phyloP scores from a whole-genome alignment of 1,140 invertebrate species.

The Drosophila virilis region DNA sequence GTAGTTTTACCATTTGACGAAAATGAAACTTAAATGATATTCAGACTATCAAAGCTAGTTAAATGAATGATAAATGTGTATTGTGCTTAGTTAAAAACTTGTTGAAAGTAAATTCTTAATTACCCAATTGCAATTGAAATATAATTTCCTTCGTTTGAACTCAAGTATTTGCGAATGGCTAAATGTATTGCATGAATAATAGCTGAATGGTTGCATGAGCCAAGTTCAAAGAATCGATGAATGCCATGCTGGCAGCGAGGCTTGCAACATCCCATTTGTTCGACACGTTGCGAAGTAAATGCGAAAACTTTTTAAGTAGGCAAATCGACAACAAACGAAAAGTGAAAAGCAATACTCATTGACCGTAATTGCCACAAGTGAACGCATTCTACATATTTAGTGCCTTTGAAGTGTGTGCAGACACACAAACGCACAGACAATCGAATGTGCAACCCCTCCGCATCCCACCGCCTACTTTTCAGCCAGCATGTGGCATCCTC shows the following conservation, averaged over 20 bases:
- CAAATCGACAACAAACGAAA: slow-evolving; percentile 45
- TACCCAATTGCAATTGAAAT: not conserved
- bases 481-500: not conserved
- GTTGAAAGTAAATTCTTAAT: not conserved
- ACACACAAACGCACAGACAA: not conserved
- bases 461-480: not conserved
- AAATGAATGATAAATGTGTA: too few species aligned
- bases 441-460: not conserved
- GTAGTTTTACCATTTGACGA: too few species aligned
- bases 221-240: slow-evolving; percentile 55
- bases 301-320: slow-evolving; percentile 29
- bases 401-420: slow-evolving; percentile 66
- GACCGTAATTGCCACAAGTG: slow-evolving; percentile 41
- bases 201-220: slow-evolving; percentile 44
- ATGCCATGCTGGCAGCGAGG: slow-evolving; percentile 28
- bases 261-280: slow-evolving; percentile 31
- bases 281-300: slow-evolving; percentile 11
- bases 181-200: not conserved
- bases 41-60: too few species aligned
- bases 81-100: too few species aligned
- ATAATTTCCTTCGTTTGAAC: not conserved
- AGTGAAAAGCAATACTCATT: slow-evolving; percentile 33
- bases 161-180: not conserved
- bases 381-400: slow-evolving; percentile 12
- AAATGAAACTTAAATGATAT: too few species aligned